phyloP scores from a whole-genome alignment of 2,888 invertebrate genomes.

The Creontiades dilutus region DNA sequence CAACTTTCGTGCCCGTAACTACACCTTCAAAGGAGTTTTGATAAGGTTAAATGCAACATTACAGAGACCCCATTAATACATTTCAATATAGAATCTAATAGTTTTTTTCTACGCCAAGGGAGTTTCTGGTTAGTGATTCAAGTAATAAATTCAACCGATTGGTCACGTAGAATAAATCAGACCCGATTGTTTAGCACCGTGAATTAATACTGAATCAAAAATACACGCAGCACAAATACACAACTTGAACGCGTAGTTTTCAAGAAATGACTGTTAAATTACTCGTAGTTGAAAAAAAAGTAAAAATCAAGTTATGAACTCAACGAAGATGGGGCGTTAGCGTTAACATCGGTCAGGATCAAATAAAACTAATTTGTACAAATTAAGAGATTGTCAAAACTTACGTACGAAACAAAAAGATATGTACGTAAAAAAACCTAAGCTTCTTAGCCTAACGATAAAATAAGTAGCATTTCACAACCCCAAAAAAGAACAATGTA shows the following conservation, averaged over 20 bases:
- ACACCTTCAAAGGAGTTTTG: slow-evolving; percentile 5
- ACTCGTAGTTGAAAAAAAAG: not conserved
- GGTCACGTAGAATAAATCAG: not conserved
- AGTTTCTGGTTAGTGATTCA: slow-evolving; percentile 25
- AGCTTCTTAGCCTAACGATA: slow-evolving; percentile 54
- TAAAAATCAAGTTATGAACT: not conserved
- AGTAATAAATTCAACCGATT: slow-evolving; percentile 40
- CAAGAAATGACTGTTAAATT: slow-evolving; percentile 16
- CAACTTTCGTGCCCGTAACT: not conserved
- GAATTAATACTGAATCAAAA: slow-evolving; percentile 44
- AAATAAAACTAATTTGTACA: slow-evolving; percentile 59
- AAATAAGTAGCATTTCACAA: slow-evolving; percentile 69
- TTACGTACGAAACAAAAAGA: slow-evolving; percentile 26
- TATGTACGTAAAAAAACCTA: slow-evolving; percentile 44
- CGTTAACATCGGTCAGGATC: slow-evolving; percentile 30
- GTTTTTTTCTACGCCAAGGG: slow-evolving; percentile 42
- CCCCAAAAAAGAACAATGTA: slow-evolving; percentile 63
- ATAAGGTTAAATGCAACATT: slow-evolving; percentile 55
- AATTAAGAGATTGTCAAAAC: slow-evolving; percentile 32
- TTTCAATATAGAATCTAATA: slow-evolving; percentile 19
- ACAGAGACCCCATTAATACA: slow-evolving; percentile 34
- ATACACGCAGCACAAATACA: not conserved
- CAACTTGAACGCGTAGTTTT: not conserved
- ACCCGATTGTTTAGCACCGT: slow-evolving; percentile 28
- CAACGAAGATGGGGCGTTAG: not conserved